Conservation (phyloP, 2,113 vertebrate species). For the Stomatorhinus ivindoensis region DNA sequence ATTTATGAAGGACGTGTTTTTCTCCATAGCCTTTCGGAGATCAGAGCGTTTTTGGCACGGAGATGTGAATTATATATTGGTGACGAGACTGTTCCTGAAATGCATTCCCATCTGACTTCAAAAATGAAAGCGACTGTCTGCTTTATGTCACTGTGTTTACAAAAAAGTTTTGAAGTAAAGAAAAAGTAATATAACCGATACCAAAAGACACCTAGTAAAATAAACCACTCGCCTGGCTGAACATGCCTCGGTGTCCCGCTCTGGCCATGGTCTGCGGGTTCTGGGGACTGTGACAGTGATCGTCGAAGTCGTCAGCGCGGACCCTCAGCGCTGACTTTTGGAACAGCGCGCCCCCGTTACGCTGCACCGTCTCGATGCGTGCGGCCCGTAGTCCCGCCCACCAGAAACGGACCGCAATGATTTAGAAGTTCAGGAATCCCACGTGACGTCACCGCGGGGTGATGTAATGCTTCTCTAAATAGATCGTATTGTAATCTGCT, state of each 20-base stretch:
- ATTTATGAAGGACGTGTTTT: background rate
- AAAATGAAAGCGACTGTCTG: slow-evolving; percentile 3
- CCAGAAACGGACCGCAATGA: slow-evolving; percentile 83
- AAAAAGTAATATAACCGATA: background rate
- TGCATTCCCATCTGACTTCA: background rate
- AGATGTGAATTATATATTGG: slow-evolving; percentile 20
- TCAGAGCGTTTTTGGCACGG: background rate
- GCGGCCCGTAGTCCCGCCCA: slow-evolving; percentile 28
- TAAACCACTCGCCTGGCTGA: background rate
- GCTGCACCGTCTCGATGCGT: slow-evolving; percentile 31
- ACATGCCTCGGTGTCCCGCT: background rate
- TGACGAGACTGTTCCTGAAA: slow-evolving; percentile 10
- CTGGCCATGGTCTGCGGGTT: background rate
- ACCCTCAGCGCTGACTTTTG: slow-evolving; percentile 14
- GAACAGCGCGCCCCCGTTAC: slow-evolving; percentile 29
- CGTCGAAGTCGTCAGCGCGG: slow-evolving; percentile 24
- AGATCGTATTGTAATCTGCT: slow-evolving; percentile 96
- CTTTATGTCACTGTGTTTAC: slow-evolving; percentile 14
- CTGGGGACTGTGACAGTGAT: background rate
- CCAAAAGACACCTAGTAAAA: slow-evolving; percentile 3
- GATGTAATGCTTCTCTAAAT: slow-evolving; percentile 99
- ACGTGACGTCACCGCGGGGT: slow-evolving; percentile 94
- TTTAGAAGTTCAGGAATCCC: slow-evolving; percentile 99
- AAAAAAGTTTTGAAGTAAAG: background rate
- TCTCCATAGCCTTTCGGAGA: background rate